Base-by-base conservation (phyloP, 2,797 vertebrate species). In the Myripristis murdjan region DNA sequence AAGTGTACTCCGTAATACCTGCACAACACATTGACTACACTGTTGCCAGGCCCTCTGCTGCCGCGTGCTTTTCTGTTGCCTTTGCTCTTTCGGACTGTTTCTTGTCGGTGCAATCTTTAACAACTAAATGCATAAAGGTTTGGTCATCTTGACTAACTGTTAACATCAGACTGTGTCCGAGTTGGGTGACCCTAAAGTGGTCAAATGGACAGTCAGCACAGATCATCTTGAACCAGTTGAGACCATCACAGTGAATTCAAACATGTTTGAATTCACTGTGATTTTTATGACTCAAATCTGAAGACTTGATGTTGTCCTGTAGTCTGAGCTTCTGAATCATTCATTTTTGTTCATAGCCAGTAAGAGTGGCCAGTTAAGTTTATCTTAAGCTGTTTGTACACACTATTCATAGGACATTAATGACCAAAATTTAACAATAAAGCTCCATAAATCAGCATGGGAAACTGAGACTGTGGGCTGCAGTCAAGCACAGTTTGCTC, bases 391-490 rank as follows among this genome's bases (percentile, higher is more conserved):
- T 22, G 22, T 58, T 41, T 54, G 35, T 31, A 11, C 14, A 41
- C 48, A 33, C n/a, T 52, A 28, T 44, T 20, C 55, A 43, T 2
- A 15, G 12, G 44, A 56, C 59, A 51, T 56, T 64, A 12, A 54
- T 55, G 14, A 58, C 55, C 37, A 18, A 58, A 71, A 54, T 14
- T 71, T 49, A 64, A 75, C 78, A 37, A 58, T 20, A 63, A 77
- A 55, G n/a, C 61, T 35, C 63, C 61, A 48, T 74, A 73, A 81
- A 84, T 83, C 39, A 48, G 47, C 47, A 49, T 71, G 64, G 47
- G 61, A 77, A 82, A 62, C 61, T 41, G 28, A 82, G 55, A 23
- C 70, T 82, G 35, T 69, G 59, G 51, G 43, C 70, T 70, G 57
- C 57, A 72, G 51, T 49, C 46, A 23, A 71, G 64, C 33, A 5